Base-by-base conservation (phyloP, 2,888 invertebrate genomes). In the Nemotelus nigrinus region DNA sequence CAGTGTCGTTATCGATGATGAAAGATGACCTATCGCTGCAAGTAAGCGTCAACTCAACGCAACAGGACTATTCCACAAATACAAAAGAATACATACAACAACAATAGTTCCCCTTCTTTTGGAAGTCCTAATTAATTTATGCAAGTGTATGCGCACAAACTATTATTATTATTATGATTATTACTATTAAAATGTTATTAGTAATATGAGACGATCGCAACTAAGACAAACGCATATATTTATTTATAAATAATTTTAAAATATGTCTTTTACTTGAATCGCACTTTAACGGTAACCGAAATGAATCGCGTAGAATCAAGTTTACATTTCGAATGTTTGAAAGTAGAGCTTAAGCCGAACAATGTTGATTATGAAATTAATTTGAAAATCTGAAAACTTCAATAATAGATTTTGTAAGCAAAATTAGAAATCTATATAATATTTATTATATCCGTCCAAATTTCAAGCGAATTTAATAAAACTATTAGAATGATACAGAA, bases 21-120 rank as follows among this genome's bases (percentile, higher is more conserved):
- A 79, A 80, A 72, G 80, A 80, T 25, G 80, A 80, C 39, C 71
- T 74, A 60, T 25, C 80, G 8, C 58, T 78, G 10, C 79, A 79
- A 79, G 78, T 80, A 76, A 74, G 71, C 43, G 64, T 70, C 41
- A 71, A 65, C 39, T 75, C 80, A 77, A 76, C 80, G 47, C 79
- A 78, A 70, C 80, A 80, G 67, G 77, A 68, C 44, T 78, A 67
- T 72, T 68, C 39, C 8, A 3, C 70, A 7, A 70, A 70, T 55
- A 2, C 70, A 55, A 74, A 74, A 74, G 74, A 74, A 48, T 74
- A 74, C 63, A 47, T 74, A 7, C 74, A 74, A 7, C 74, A 74
- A 48, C 74, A 74, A 39, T 58, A 72, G 47, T 74, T 63, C 48
- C 43, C 41, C 7, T 41, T 10, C 10, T 25, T 25, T 25, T 25